These are phyloP conservation scores for Stenolophus ochropezus DNA, from an alignment of 2,888 invertebrate genomes.

Conservation along the genomic window DNA sequence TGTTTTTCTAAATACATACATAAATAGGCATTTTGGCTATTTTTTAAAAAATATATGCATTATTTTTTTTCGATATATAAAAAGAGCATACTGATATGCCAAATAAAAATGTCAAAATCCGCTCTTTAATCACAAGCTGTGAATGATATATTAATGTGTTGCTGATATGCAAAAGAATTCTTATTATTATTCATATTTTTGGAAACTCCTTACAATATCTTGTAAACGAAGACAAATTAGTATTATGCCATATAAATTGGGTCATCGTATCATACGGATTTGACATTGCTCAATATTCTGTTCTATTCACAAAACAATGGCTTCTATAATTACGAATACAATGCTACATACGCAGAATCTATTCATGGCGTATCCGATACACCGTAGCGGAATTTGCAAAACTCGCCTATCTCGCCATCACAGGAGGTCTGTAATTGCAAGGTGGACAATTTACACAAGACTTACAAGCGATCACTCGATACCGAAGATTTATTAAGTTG, in stretches of 20 bases:
- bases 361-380: conserved; percentile 47
- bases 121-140: no score
- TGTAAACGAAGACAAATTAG: neutral
- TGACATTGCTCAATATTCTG: conserved; percentile 51
- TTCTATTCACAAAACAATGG: conserved; percentile 51
- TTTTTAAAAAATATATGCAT: no score
- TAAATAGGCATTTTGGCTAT: no score
- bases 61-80: no score
- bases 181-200: neutral
- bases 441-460: conserved; percentile 24
- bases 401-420: conserved; percentile 19
- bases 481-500: neutral
- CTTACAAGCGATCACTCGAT: neutral
- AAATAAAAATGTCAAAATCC: no score
- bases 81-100: no score
- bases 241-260: conserved; percentile 38
- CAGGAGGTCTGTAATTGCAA: conserved; percentile 19
- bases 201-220: neutral
- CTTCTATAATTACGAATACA: conserved; percentile 50
- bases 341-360: conserved; percentile 49
- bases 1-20: no score
- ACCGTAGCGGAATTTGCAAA: conserved; percentile 54
- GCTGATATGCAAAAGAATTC: neutral
- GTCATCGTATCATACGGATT: conserved; percentile 42
- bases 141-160: neutral